phyloP scores from a whole-genome alignment of 2,113 vertebrate species.

The Octodon degus region DNA sequence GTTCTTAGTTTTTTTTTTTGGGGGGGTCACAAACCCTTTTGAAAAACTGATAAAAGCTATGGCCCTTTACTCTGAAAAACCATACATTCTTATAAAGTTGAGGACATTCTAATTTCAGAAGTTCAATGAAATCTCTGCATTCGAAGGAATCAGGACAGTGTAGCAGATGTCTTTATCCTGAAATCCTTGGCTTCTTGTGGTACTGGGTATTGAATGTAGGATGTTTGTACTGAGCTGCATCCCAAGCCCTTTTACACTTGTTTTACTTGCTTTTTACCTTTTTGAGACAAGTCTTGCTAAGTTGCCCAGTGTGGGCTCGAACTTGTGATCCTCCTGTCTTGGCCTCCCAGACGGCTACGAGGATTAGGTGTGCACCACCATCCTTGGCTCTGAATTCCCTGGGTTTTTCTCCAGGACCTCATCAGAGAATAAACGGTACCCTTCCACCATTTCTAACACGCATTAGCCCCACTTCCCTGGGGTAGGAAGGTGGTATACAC shows the following conservation, averaged over 20 bases:
- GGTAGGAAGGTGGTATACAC: neutral
- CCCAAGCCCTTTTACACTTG: neutral
- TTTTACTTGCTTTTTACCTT: neutral
- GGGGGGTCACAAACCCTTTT: neutral
- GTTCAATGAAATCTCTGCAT: neutral
- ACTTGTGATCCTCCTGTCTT: neutral
- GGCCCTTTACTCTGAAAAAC: constrained; percentile 44
- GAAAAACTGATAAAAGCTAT: constrained; percentile 43
- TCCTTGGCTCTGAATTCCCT: neutral
- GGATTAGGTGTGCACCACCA: neutral
- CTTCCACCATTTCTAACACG: neutral
- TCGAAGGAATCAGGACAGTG: neutral
- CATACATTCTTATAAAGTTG: neutral
- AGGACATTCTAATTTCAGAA: neutral
- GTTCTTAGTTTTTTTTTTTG: constrained; percentile 33
- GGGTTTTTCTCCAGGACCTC: neutral
- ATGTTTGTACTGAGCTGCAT: neutral
- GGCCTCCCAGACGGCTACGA: neutral
- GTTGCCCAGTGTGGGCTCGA: neutral
- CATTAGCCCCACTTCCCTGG: neutral
- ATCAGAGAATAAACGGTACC: neutral
- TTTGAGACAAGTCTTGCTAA: neutral
- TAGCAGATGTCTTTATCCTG: neutral
- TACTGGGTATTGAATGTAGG: neutral
- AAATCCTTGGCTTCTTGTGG: neutral